Conservation (phyloP, 2,888 invertebrate species). For the Yponomeuta sedellus region DNA sequence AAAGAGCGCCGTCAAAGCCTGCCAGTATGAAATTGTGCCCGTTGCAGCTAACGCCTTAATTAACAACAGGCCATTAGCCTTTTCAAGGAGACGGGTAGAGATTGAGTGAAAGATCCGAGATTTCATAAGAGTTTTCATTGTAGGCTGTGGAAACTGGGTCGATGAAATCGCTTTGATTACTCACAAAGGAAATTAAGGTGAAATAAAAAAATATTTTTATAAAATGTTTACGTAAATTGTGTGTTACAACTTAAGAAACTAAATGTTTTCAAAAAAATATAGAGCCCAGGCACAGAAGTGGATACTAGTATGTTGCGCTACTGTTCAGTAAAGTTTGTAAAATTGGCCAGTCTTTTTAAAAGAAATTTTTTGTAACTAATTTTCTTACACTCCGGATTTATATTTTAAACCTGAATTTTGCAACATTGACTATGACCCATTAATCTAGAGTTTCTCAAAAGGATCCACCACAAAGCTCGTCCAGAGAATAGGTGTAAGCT, state of each 20-base stretch:
- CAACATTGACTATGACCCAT: constrained; percentile 15
- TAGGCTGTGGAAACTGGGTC: background rate
- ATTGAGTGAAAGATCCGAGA: background rate
- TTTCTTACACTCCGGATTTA: background rate
- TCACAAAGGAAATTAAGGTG: too few relatives aligned
- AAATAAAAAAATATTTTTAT: too few relatives aligned
- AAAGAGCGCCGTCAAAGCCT: constrained; percentile 46
- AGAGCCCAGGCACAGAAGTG: too few relatives aligned
- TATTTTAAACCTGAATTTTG: background rate
- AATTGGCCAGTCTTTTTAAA: too few relatives aligned
- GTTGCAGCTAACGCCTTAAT: constrained; percentile 37
- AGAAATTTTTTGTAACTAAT: background rate
- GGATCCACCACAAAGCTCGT: constrained; percentile 45
- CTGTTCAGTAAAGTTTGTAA: too few relatives aligned
- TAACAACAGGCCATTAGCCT: constrained; percentile 25
- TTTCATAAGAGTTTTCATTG: background rate
- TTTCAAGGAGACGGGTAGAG: background rate
- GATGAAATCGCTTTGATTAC: too few relatives aligned
- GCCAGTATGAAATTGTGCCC: constrained; percentile 38
- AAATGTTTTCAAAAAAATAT: too few relatives aligned
- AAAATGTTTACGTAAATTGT: too few relatives aligned
- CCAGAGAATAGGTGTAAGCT: constrained; percentile 47
- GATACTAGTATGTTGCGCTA: too few relatives aligned
- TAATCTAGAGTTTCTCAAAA: constrained; percentile 25
- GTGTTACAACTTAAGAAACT: too few relatives aligned